Percentiles rank a stretch among this genome's conserved stretches.
These are phyloP conservation scores for Pluvianellus socialis DNA, from an alignment of 2,113 vertebrate species.

Conservation along the genomic window DNA sequence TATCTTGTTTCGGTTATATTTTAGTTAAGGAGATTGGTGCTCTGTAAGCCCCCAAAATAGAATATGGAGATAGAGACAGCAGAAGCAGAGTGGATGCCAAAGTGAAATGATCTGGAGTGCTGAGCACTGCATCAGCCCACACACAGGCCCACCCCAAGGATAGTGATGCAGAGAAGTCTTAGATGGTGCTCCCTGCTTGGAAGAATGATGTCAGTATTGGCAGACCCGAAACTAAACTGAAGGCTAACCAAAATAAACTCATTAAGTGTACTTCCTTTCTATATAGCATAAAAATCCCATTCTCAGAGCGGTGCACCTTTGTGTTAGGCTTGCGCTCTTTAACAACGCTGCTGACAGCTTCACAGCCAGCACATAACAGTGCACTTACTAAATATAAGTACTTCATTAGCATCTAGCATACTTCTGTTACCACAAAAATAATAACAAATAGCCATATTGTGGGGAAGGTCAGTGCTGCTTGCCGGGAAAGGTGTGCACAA, in stretches of 20 bases:
- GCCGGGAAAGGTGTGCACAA: slow-evolving; percentile 20
- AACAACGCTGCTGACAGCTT: neutral
- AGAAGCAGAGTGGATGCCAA: slow-evolving; percentile 60
- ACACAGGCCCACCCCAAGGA: slow-evolving; percentile 47
- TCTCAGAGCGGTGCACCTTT: neutral
- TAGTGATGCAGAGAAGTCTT: slow-evolving; percentile 55
- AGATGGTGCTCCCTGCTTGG: slow-evolving; percentile 57
- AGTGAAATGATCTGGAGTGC: slow-evolving; percentile 65
- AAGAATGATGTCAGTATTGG: slow-evolving; percentile 65
- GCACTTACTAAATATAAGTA: slow-evolving; percentile 46
- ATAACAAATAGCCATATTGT: slow-evolving; percentile 28
- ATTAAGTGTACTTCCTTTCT: slow-evolving; percentile 23
- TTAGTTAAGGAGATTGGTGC: slow-evolving; percentile 45
- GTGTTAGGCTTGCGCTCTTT: slow-evolving; percentile 11
- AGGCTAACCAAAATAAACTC: slow-evolving; percentile 59
- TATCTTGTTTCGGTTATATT: slow-evolving; percentile 53
- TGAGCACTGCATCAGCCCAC: slow-evolving; percentile 62
- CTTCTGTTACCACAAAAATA: slow-evolving; percentile 37
- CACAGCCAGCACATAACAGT: neutral
- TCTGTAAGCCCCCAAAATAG: slow-evolving; percentile 59
- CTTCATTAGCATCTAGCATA: slow-evolving; percentile 44
- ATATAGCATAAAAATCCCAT: neutral
- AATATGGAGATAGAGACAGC: slow-evolving; percentile 52
- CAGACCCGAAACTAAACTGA: neutral
- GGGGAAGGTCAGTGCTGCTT: slow-evolving; percentile 8